Percentiles rank a stretch among this genome's conserved stretches.
phyloP scores from a whole-genome alignment of 2,797 vertebrate genomes.

The Channa striata region DNA sequence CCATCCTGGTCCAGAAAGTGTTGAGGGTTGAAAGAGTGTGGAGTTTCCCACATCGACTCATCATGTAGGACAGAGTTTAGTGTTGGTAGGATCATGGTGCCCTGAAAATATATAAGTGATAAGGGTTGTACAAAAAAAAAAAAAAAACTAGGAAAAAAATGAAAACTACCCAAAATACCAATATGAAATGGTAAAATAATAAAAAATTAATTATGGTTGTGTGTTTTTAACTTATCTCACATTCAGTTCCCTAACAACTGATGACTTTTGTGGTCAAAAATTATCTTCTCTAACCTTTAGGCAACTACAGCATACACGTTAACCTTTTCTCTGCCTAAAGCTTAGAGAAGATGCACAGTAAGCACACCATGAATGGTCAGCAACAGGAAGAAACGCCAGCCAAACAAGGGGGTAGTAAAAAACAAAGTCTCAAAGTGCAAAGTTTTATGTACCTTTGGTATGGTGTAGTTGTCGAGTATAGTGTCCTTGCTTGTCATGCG shows the following conservation, averaged over 20 bases:
- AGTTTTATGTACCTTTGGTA: slow-evolving; percentile 85
- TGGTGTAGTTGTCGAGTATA: slow-evolving; percentile 67
- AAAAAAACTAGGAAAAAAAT: too few relatives aligned
- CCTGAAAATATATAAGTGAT: slow-evolving; percentile 41
- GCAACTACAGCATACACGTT: too few relatives aligned
- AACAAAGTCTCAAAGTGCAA: neutral
- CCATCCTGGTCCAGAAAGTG: slow-evolving; percentile 72
- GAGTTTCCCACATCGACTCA: slow-evolving; percentile 12
- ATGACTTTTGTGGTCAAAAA: too few relatives aligned
- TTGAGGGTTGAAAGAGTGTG: slow-evolving; percentile 68
- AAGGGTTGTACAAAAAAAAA: neutral
- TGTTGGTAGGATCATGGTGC: slow-evolving; percentile 51
- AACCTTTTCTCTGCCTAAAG: too few relatives aligned
- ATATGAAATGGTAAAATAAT: too few relatives aligned
- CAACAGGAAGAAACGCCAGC: too few relatives aligned
- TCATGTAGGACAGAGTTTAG: slow-evolving; percentile 65
- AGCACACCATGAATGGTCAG: too few relatives aligned
- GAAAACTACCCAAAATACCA: too few relatives aligned
- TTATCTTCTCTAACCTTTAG: too few relatives aligned
- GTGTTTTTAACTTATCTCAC: too few relatives aligned
- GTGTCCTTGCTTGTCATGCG: slow-evolving; percentile 68
- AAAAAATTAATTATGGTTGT: too few relatives aligned
- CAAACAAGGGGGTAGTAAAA: neutral
- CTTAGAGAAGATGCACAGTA: neutral
- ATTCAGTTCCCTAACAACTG: too few relatives aligned